Conservation (phyloP, 2,888 invertebrate genomes). For the Stenoptilia bipunctidactyla region DNA sequence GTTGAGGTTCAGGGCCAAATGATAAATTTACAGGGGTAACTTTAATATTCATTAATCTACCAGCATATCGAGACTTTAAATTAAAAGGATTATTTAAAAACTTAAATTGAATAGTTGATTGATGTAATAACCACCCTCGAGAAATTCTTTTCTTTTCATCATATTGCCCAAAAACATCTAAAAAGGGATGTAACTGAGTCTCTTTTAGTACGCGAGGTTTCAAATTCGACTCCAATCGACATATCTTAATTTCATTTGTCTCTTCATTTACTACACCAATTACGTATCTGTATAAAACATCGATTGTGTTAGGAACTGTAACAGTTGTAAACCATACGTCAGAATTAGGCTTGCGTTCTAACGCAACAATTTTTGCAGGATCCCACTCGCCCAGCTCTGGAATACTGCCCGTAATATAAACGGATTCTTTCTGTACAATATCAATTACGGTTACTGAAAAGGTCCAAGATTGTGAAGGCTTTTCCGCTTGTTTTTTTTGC, state of each 20-base stretch:
- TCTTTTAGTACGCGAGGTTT: slow-evolving; percentile 73
- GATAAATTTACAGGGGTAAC: slow-evolving; percentile 80
- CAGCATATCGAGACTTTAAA: slow-evolving; percentile 78
- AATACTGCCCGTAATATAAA: slow-evolving; percentile 79
- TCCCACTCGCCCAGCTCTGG: slow-evolving; percentile 80
- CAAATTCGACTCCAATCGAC: slow-evolving; percentile 86
- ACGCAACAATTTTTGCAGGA: slow-evolving; percentile 66
- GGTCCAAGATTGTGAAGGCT: slow-evolving; percentile 42
- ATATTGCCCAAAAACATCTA: slow-evolving; percentile 78
- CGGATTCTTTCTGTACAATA: slow-evolving; percentile 71
- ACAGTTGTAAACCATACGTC: slow-evolving; percentile 76
- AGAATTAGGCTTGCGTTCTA: slow-evolving; percentile 54
- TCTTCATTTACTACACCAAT: slow-evolving; percentile 77
- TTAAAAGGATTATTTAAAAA: slow-evolving; percentile 84
- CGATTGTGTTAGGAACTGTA: slow-evolving; percentile 75
- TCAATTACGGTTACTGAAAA: slow-evolving; percentile 64
- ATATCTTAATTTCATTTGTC: slow-evolving; percentile 71
- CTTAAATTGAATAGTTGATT: slow-evolving; percentile 87
- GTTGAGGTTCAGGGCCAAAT: slow-evolving; percentile 45
- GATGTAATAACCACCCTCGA: slow-evolving; percentile 87
- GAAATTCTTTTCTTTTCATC: slow-evolving; percentile 72
- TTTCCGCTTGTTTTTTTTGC: slow-evolving; percentile 15
- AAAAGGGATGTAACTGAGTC: slow-evolving; percentile 46
- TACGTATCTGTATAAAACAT: slow-evolving; percentile 82
- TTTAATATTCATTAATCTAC: slow-evolving; percentile 78